Conservation (phyloP, 2,888 invertebrate species). For the Apamea anceps region DNA sequence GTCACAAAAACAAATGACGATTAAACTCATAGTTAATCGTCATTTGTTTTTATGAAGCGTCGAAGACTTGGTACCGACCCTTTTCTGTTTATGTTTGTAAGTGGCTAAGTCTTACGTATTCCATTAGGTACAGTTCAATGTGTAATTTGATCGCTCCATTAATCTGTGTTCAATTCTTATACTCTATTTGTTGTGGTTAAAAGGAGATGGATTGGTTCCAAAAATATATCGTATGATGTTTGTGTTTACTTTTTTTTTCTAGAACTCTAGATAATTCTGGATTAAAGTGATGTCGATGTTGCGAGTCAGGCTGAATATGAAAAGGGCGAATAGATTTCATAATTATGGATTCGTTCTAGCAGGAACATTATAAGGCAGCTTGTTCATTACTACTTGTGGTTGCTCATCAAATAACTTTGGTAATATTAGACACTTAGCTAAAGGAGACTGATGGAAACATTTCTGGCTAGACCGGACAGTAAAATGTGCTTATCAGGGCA, state of each 20-base stretch:
- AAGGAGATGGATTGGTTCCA: slow-evolving; percentile 21
- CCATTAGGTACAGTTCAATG: slow-evolving; percentile 39
- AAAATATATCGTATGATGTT: not conserved
- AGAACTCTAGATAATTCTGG: not conserved
- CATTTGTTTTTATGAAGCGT: slow-evolving; percentile 43
- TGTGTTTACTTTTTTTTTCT: not conserved
- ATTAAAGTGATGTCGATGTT: not conserved
- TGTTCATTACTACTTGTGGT: not conserved
- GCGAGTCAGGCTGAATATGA: not conserved
- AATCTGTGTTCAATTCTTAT: slow-evolving; percentile 42
- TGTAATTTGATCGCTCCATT: slow-evolving; percentile 57
- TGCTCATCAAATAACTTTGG: not conserved
- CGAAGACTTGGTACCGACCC: not conserved
- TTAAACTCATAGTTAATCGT: too few relatives aligned
- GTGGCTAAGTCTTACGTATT: not conserved
- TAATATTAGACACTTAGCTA: not conserved
- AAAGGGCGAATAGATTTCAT: not conserved
- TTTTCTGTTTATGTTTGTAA: slow-evolving; percentile 33
- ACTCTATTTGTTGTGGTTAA: slow-evolving; percentile 29
- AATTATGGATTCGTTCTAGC: not conserved
- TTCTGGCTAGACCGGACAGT: not conserved
- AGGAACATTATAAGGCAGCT: not conserved
- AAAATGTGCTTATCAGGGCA: not conserved
- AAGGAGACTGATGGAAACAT: not conserved
- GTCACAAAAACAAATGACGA: too few relatives aligned